Conservation (phyloP, 2,888 invertebrate species). For the Macropis europaea region DNA sequence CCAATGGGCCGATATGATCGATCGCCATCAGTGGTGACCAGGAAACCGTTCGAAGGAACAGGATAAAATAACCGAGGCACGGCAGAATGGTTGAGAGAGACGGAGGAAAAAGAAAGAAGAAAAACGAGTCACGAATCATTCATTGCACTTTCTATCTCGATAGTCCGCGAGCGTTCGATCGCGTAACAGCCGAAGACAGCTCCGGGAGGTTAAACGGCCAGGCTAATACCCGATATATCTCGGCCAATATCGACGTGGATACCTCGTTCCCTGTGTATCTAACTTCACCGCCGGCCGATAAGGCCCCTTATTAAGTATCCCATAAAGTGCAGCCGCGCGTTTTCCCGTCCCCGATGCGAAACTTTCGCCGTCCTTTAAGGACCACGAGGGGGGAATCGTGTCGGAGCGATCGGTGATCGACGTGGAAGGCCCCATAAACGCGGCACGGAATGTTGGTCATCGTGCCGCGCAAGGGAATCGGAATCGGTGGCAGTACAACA, state of each 20-base stretch:
- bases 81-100: too few relatives aligned
- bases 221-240: slow-evolving; percentile 51
- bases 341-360: slow-evolving; percentile 43
- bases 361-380: slow-evolving; percentile 38
- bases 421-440: slow-evolving; percentile 58
- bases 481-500: slow-evolving; percentile 69
- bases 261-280: slow-evolving; percentile 60
- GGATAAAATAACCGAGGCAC: too few relatives aligned
- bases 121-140: slow-evolving; percentile 3
- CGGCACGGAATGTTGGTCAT: slow-evolving; percentile 62
- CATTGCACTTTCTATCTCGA: slow-evolving; percentile 17
- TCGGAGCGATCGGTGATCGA: slow-evolving; percentile 59
- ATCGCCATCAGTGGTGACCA: too few relatives aligned
- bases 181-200: slow-evolving; percentile 38
- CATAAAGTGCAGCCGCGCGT: slow-evolving; percentile 52
- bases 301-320: slow-evolving; percentile 60
- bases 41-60: too few relatives aligned
- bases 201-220: slow-evolving; percentile 45
- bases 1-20: too few relatives aligned
- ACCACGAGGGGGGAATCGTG: neutral
- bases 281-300: slow-evolving; percentile 62
- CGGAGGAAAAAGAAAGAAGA: neutral
- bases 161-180: neutral
- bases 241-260: slow-evolving; percentile 55
- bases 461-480: slow-evolving; percentile 52